Percentiles rank a stretch among this genome's conserved stretches.
Evolutionary conservation across 2,888 invertebrate genomes (phyloP).

Genomic region (Leptothorax acervorum): DNA sequence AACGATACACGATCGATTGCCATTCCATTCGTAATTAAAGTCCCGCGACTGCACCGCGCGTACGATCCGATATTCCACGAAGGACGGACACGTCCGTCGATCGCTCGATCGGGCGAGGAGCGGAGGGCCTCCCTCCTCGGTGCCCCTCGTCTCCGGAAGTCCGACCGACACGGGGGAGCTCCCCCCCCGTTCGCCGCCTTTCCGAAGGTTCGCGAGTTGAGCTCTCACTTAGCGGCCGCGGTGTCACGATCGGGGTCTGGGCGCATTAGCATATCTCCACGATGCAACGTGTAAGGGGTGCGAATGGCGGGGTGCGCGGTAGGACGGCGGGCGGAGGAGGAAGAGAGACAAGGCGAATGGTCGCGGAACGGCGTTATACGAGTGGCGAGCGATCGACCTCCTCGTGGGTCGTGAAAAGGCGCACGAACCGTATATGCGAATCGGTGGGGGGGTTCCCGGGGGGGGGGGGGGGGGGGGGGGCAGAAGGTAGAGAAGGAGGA

Average conservation of each 20-base stretch:
- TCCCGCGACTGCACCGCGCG: conserved; percentile 12
- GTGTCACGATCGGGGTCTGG: conserved; percentile 84
- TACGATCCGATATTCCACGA: conserved; percentile 41
- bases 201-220: conserved; percentile 81
- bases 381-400: conserved; percentile 71
- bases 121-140: neutral
- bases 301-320: conserved; percentile 34
- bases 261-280: conserved; percentile 85
- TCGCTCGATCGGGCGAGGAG: conserved; percentile 12
- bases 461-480: neutral
- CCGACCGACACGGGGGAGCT: conserved; percentile 4
- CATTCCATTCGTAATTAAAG: conserved; percentile 31
- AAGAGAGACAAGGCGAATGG: conserved; percentile 63
- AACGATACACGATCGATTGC: conserved; percentile 26
- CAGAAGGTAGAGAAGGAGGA: conserved; percentile 26
- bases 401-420: conserved; percentile 76
- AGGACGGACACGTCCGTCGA: conserved; percentile 35
- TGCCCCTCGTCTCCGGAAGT: conserved; percentile 23
- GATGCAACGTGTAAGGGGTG: conserved; percentile 78
- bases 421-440: conserved; percentile 66
- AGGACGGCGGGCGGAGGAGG: conserved; percentile 41
- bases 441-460: conserved; percentile 25
- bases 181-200: neutral
- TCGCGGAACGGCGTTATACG: conserved; percentile 68
- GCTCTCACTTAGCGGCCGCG: conserved; percentile 85